Conservation (phyloP, 2,113 vertebrate species). For the Danionella cerebrum region DNA sequence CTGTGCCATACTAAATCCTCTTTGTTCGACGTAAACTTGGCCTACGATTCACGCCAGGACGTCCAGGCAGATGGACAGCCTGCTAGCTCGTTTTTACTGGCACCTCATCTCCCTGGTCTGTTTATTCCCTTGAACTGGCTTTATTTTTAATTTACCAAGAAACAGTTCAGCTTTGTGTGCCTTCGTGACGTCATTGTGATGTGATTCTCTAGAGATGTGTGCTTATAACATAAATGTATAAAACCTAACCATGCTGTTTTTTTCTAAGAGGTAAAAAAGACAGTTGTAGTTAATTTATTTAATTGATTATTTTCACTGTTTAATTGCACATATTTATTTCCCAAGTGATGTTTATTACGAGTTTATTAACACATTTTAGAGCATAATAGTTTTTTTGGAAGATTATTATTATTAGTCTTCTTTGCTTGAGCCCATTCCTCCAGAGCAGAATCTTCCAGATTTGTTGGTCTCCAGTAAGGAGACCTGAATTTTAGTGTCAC, state of each 20-base stretch:
- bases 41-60: background rate
- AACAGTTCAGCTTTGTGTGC: background rate
- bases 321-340: no score
- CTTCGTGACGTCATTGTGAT: background rate
- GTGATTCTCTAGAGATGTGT: background rate
- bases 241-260: background rate
- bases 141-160: background rate
- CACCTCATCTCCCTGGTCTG: background rate
- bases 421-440: no score
- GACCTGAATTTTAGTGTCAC: no score
- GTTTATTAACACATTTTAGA: no score
- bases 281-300: no score
- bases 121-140: background rate
- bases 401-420: no score
- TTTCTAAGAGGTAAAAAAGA: no score
- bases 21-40: slow-evolving; percentile 29
- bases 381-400: no score
- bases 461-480: no score
- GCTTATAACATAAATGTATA: background rate
- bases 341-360: no score
- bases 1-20: background rate
- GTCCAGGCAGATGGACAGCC: slow-evolving; percentile 7
- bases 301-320: no score
- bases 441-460: no score
- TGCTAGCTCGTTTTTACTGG: background rate